Percentiles rank a stretch among this genome's conserved stretches.
Evolutionary conservation across 2,797 vertebrate genomes (phyloP).

Genomic region (Coilia nasus): DNA sequence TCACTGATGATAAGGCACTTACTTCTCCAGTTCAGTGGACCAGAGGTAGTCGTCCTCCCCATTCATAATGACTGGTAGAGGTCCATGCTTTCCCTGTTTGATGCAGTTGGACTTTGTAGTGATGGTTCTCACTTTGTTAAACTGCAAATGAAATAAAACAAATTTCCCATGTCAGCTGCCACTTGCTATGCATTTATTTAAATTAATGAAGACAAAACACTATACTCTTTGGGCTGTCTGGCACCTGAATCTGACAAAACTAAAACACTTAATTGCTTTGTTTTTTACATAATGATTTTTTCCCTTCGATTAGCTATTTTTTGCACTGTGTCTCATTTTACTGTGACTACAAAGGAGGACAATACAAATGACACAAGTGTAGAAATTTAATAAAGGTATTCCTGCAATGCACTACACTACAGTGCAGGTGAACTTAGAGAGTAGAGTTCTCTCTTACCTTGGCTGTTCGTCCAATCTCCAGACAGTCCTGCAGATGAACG

Average conservation of each 20-base stretch:
- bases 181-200: background rate
- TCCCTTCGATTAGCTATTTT: background rate
- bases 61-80: slow-evolving; percentile 76
- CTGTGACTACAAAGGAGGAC: background rate
- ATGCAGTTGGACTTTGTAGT: slow-evolving; percentile 80
- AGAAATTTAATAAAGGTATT: background rate
- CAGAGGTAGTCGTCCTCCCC: slow-evolving; percentile 80
- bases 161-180: background rate
- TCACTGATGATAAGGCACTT: slow-evolving; percentile 38
- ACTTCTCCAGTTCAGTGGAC: slow-evolving; percentile 81
- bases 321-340: background rate
- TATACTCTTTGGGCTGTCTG: background rate
- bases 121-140: slow-evolving; percentile 79
- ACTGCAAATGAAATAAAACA: slow-evolving; percentile 60
- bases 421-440: background rate
- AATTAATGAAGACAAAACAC: background rate
- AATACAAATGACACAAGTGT: background rate
- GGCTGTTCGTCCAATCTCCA: slow-evolving; percentile 82
- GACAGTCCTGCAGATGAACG: slow-evolving; percentile 83
- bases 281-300: background rate
- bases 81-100: slow-evolving; percentile 73
- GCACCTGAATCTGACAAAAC: too few relatives aligned
- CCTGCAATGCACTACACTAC: background rate
- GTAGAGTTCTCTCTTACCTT: slow-evolving; percentile 70
- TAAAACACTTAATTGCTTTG: background rate